Conservation (phyloP, 2,113 vertebrate genomes). For the Anoura caudifer region DNA sequence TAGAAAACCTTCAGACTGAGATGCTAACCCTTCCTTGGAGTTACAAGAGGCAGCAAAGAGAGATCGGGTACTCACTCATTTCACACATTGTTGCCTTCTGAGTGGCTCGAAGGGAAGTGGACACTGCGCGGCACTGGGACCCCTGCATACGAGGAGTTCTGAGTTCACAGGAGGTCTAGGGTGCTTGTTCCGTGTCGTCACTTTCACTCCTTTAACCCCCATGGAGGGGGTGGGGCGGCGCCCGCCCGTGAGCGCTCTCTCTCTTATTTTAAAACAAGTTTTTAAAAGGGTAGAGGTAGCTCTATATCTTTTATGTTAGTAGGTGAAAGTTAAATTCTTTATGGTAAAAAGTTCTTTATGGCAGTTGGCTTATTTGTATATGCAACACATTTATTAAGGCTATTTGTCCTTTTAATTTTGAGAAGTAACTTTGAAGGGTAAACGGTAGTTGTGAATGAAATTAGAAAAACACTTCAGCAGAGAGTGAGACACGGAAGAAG, state of each 20-base stretch:
- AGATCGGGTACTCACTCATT: not conserved
- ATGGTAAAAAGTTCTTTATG: not conserved
- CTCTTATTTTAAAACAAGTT: not conserved
- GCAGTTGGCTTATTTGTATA: constrained; percentile 5
- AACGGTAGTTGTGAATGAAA: not conserved
- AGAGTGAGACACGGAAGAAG: not conserved
- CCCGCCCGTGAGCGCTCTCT: too few species aligned
- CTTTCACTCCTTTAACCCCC: not conserved
- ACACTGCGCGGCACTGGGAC: not conserved
- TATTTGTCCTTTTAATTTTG: not conserved
- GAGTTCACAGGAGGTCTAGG: not conserved
- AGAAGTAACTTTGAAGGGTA: not conserved
- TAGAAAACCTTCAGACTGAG: not conserved
- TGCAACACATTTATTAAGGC: not conserved
- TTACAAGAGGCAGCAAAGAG: not conserved
- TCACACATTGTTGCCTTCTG: not conserved
- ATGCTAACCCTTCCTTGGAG: not conserved
- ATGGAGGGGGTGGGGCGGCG: too few species aligned
- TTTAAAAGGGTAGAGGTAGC: not conserved
- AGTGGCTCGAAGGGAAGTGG: not conserved
- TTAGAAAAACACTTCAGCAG: not conserved
- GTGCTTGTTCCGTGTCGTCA: not conserved
- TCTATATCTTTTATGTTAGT: not conserved
- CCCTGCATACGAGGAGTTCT: not conserved
- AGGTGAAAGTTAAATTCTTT: not conserved